Conservation (phyloP, 1,140 invertebrate species). For the Drosophila aff. region DNA sequence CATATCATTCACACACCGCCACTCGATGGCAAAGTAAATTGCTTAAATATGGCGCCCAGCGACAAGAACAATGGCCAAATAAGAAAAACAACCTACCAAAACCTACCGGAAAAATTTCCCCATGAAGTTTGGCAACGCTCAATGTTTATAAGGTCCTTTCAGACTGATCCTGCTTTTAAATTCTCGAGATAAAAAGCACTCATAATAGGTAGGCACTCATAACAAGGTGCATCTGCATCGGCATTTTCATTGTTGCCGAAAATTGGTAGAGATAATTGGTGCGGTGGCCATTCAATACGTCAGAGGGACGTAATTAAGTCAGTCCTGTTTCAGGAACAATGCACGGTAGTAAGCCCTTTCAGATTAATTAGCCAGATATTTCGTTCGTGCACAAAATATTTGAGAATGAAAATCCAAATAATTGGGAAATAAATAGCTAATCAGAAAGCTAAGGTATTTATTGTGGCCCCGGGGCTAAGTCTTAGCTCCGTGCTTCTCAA, state of each 20-base stretch:
- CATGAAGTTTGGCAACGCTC: constrained; percentile 25
- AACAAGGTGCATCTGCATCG: constrained; percentile 1
- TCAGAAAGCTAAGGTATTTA: neutral
- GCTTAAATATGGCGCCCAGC: constrained; percentile 50
- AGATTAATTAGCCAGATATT: constrained; percentile 19
- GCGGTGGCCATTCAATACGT: constrained; percentile 10
- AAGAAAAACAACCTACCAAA: constrained; percentile 10
- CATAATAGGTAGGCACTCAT: constrained; percentile 5
- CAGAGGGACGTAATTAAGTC: constrained; percentile 11
- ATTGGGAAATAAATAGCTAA: constrained; percentile 2
- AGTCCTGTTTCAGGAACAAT: constrained; percentile 8
- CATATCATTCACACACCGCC: constrained; percentile 61
- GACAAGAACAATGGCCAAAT: constrained; percentile 15
- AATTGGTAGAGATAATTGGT: constrained; percentile 18
- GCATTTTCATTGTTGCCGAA: constrained; percentile 11
- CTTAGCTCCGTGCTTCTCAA: neutral
- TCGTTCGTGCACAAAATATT: neutral
- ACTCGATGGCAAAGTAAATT: constrained; percentile 58
- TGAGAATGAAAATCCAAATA: constrained; percentile 4
- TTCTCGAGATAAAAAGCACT: constrained; percentile 4
- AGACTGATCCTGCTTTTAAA: constrained; percentile 8
- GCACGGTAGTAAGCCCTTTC: neutral
- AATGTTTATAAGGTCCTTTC: constrained; percentile 22
- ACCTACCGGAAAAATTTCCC: neutral
- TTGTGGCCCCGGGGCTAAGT: too few relatives aligned